phyloP scores from a whole-genome alignment of 2,113 vertebrate genomes.

The Crocuta crocuta region DNA sequence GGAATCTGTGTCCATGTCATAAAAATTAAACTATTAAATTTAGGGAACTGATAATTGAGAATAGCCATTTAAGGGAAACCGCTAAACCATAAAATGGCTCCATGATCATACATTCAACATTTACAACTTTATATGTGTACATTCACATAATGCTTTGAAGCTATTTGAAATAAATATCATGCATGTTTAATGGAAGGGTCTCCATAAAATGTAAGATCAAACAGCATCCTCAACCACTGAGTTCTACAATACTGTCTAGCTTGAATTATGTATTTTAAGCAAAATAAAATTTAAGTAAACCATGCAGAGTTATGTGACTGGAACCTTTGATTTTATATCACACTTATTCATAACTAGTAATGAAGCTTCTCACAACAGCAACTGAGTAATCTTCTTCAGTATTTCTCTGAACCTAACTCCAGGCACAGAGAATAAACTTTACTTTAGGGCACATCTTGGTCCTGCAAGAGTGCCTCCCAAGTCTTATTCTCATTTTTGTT shows the following conservation, averaged over 20 bases:
- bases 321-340: not conserved
- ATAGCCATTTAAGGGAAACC: conserved; percentile 4
- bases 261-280: conserved; percentile 47
- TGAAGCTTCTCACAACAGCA: not conserved
- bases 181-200: conserved; percentile 42
- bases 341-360: not conserved
- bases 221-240: not conserved
- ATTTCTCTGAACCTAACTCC: not conserved
- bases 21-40: not conserved
- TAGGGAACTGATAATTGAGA: conserved; percentile 46
- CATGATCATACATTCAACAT: not conserved
- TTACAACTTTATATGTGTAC: not conserved
- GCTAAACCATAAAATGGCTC: conserved; percentile 10
- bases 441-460: not conserved
- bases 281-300: conserved; percentile 59
- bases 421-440: not conserved
- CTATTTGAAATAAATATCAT: conserved; percentile 50
- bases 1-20: not conserved
- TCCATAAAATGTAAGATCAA: conserved; percentile 39
- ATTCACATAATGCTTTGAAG: conserved; percentile 25
- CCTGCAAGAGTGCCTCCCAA: not conserved
- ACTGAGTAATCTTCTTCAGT: not conserved
- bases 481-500: not conserved
- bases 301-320: not conserved
- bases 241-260: not conserved